phyloP scores from a whole-genome alignment of 2,113 vertebrate genomes.

The Mungos mungo region DNA sequence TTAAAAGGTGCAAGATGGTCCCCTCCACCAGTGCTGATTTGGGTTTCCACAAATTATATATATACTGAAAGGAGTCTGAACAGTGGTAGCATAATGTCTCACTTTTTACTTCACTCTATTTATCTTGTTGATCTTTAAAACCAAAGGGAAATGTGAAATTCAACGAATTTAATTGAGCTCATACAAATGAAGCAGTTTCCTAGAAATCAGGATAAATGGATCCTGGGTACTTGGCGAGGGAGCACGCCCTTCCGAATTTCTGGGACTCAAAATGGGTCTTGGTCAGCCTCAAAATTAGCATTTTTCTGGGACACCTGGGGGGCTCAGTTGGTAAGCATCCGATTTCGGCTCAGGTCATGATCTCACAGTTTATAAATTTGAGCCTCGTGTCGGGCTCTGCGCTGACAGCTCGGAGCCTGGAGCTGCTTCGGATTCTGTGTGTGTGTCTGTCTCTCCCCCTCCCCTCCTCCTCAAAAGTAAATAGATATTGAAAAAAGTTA shows the following conservation, averaged over 20 bases:
- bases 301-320: not conserved
- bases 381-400: too few species aligned
- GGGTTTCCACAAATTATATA: not conserved
- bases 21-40: not conserved
- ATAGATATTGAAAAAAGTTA: too few species aligned
- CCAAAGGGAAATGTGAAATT: not conserved
- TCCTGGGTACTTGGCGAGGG: not conserved
- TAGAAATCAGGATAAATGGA: not conserved
- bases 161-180: not conserved
- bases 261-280: not conserved
- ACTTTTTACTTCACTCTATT: not conserved
- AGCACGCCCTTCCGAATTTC: not conserved
- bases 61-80: not conserved
- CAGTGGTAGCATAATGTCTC: not conserved
- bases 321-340: too few species aligned
- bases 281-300: not conserved
- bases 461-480: too few species aligned
- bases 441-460: too few species aligned
- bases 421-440: too few species aligned
- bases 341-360: too few species aligned
- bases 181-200: not conserved
- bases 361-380: too few species aligned
- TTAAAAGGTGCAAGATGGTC: not conserved
- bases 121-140: not conserved
- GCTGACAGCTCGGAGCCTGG: too few species aligned